Evolutionary conservation across 2,113 vertebrate genomes (phyloP).

Genomic region (Odocoileus hemionus): DNA sequence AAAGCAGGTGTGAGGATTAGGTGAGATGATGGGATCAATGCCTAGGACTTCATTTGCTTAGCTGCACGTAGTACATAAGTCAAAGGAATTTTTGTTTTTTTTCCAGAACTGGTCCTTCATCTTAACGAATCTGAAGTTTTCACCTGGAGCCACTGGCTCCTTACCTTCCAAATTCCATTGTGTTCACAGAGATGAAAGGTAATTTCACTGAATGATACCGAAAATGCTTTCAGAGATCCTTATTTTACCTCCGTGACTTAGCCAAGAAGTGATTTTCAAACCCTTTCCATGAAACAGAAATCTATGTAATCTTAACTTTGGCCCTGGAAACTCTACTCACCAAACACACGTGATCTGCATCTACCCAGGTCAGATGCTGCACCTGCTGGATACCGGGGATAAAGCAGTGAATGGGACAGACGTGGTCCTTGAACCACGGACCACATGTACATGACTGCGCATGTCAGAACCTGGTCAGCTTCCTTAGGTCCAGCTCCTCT

Average conservation of each 20-base stretch:
- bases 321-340: neutral
- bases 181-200: neutral
- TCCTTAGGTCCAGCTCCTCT: neutral
- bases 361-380: neutral
- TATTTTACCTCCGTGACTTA: neutral
- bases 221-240: neutral
- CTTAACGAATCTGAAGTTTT: neutral
- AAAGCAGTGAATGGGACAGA: neutral
- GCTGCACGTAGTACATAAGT: neutral
- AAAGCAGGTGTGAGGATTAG: neutral
- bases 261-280: neutral
- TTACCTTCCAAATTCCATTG: neutral
- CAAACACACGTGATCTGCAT: neutral
- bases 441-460: neutral
- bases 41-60: neutral
- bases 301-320: neutral
- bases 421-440: rapidly evolving
- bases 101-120: neutral
- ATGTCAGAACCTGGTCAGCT: neutral
- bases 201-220: neutral
- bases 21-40: neutral
- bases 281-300: neutral
- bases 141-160: neutral
- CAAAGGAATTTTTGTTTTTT: neutral
- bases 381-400: neutral